Evolutionary conservation across 2,888 invertebrate genomes (phyloP).

Genomic region (Troides helena): DNA sequence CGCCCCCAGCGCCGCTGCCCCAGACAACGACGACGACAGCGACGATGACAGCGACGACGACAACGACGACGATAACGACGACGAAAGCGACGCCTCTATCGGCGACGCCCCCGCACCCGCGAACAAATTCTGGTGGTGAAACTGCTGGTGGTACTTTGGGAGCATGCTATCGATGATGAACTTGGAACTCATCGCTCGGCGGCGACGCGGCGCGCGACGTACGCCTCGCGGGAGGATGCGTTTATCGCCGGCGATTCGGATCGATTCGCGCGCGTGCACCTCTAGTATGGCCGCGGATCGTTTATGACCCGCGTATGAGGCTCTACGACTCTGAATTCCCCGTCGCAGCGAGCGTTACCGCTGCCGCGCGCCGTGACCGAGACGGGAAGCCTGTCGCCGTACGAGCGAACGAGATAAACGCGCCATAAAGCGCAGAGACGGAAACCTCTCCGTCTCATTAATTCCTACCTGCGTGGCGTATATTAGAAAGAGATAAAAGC

Average conservation of each 20-base stretch:
- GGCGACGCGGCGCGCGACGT: conserved; percentile 79
- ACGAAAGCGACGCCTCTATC: conserved; percentile 84
- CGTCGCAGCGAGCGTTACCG: conserved; percentile 81
- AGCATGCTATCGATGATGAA: conserved; percentile 99
- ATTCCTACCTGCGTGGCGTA: conserved; percentile 78
- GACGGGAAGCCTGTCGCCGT: conserved; percentile 74
- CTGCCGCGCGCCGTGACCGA: conserved; percentile 76
- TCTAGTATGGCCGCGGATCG: conserved; percentile 87
- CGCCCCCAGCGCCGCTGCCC: conserved; percentile 82
- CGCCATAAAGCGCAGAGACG: conserved; percentile 57
- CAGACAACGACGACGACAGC: conserved; percentile 61
- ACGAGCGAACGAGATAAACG: conserved; percentile 66
- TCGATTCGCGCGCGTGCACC: conserved; percentile 81
- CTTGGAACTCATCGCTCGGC: conserved; percentile 95
- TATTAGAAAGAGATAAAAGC: conserved; percentile 81
- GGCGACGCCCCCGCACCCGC: conserved; percentile 85
- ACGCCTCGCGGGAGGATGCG: conserved; percentile 78
- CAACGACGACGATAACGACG: conserved; percentile 80
- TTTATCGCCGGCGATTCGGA: conserved; percentile 80
- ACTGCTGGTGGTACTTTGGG: conserved; percentile 92
- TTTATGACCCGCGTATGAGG: conserved; percentile 92
- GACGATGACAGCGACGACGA: conserved; percentile 79
- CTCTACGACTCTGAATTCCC: conserved; percentile 92
- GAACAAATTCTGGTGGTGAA: conserved; percentile 83
- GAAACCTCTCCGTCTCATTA: conserved; percentile 78